A percentile compares a stretch with the other conserved stretches of the same genome.
These are phyloP conservation scores for Aptenodytes forsteri DNA, from an alignment of 2,113 vertebrate genomes.

Conservation along the genomic window DNA sequence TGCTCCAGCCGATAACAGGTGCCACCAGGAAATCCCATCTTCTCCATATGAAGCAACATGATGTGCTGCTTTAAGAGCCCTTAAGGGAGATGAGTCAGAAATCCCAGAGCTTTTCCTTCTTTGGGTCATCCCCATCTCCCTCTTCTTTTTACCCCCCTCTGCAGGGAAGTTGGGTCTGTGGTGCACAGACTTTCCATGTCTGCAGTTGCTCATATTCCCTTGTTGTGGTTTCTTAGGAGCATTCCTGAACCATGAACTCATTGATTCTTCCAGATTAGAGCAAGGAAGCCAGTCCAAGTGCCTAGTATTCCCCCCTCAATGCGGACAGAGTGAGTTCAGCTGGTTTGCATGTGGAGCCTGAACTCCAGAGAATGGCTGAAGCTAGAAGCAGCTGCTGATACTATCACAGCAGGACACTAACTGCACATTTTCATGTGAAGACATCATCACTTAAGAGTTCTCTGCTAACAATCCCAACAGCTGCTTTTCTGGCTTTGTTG, in stretches of 20 bases:
- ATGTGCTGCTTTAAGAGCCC: not conserved
- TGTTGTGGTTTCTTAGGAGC: not conserved
- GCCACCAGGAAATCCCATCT: not conserved
- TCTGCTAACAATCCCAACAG: conserved; percentile 10
- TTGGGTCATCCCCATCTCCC: not conserved
- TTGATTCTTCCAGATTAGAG: not conserved
- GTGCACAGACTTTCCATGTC: not conserved
- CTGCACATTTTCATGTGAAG: not conserved
- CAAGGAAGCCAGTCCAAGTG: not conserved
- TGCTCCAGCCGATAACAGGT: not conserved
- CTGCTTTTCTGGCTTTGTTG: conserved; percentile 34
- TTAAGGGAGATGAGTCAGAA: not conserved
- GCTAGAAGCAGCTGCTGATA: not conserved
- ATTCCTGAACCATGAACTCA: not conserved
- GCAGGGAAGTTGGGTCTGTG: not conserved
- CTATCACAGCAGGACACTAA: not conserved
- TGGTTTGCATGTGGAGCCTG: not conserved
- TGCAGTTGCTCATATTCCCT: not conserved
- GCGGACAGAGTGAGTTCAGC: not conserved
- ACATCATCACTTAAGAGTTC: not conserved
- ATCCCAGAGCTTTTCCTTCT: not conserved
- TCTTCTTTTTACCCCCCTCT: not conserved
- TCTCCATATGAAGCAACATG: not conserved
- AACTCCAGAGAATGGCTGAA: not conserved
- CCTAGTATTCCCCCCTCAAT: not conserved